Conservation (phyloP, 2,113 vertebrate genomes). For the Trichomycterus rosablanca region DNA sequence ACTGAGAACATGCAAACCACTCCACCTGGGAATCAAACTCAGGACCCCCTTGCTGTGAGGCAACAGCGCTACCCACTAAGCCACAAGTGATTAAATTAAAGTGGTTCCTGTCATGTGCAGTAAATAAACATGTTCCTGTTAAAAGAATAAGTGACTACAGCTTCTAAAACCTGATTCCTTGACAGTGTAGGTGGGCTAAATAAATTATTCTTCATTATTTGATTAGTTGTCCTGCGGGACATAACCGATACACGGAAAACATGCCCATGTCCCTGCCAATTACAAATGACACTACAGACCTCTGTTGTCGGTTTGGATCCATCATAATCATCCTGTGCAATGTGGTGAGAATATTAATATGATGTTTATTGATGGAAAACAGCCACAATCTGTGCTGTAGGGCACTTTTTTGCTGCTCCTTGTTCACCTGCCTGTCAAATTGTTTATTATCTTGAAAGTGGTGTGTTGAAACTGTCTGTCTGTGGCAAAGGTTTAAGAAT, state of each 20-base stretch:
- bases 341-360: constrained; percentile 40
- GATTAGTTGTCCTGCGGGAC: constrained; percentile 58
- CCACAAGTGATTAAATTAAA: too few species aligned
- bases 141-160: too few species aligned
- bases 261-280: constrained; percentile 47
- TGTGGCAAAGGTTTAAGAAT: neutral
- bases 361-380: constrained; percentile 43
- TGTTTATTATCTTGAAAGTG: constrained; percentile 7
- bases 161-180: neutral
- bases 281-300: constrained; percentile 54
- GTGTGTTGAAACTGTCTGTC: constrained; percentile 23
- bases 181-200: constrained; percentile 1
- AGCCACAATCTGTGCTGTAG: neutral
- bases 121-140: too few species aligned
- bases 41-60: too few species aligned
- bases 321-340: constrained; percentile 48
- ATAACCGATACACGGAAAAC: constrained; percentile 28
- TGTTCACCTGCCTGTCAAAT: neutral
- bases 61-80: too few species aligned
- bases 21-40: too few species aligned
- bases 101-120: too few species aligned
- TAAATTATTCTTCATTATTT: constrained; percentile 17
- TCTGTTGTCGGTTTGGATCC: constrained; percentile 57
- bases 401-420: neutral
- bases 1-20: too few species aligned